phyloP scores from a whole-genome alignment of 2,797 vertebrate genomes.

The Tapera naevia region DNA sequence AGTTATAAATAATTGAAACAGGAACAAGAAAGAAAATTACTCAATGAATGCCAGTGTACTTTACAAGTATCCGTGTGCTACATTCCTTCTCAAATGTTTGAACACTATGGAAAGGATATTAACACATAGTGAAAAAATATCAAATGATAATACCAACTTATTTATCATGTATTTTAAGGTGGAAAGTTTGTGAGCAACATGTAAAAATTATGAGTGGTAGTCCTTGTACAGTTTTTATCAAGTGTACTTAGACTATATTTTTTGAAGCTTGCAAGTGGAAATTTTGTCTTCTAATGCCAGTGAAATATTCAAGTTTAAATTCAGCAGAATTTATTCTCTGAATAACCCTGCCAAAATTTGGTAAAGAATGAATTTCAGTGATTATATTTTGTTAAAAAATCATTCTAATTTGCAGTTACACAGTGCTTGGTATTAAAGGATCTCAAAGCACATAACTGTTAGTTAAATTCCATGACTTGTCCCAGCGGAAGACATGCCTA shows the following conservation, averaged over 20 bases:
- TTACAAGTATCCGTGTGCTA: not conserved
- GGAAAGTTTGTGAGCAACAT: not conserved
- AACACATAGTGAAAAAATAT: not conserved
- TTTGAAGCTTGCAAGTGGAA: not conserved
- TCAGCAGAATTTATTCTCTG: not conserved
- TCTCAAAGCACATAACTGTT: constrained; percentile 22
- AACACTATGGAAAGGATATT: not conserved
- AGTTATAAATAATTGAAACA: not conserved
- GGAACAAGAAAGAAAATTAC: not conserved
- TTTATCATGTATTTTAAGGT: not conserved
- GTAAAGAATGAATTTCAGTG: not conserved
- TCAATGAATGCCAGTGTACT: not conserved
- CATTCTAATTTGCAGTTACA: constrained; percentile 4
- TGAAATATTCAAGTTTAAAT: not conserved
- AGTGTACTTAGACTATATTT: not conserved
- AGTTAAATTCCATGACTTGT: constrained; percentile 35
- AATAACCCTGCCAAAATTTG: not conserved
- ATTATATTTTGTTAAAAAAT: not conserved
- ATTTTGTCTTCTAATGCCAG: not conserved
- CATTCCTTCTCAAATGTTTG: not conserved
- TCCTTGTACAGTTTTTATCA: not conserved
- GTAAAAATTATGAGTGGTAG: not conserved
- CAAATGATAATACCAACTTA: not conserved
- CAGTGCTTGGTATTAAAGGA: not conserved
- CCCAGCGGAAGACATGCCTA: not conserved